These are phyloP conservation scores for Mesodorylaimus sp. DNA, from an alignment of 2,888 invertebrate species.

Conservation along the genomic window DNA sequence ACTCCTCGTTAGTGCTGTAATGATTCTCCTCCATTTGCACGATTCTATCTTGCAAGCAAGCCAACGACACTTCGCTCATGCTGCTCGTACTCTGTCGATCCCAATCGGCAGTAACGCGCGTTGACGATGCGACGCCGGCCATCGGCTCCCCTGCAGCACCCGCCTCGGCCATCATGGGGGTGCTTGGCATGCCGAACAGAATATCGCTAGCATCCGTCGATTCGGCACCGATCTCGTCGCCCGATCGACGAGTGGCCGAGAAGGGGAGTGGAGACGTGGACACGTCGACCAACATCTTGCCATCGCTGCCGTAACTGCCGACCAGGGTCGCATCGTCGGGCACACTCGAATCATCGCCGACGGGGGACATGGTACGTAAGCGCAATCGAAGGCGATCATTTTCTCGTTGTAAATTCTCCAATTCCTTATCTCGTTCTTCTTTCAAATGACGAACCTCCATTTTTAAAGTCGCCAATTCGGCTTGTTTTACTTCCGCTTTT, in stretches of 20 bases:
- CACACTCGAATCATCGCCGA: too few species aligned
- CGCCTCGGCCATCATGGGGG: too few species aligned
- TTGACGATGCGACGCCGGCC: background rate
- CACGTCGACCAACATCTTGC: slow-evolving; percentile 5
- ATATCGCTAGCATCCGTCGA: background rate
- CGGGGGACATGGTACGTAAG: too few species aligned
- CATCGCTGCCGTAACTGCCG: background rate
- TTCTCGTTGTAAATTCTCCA: slow-evolving; percentile 29
- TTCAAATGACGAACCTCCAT: slow-evolving; percentile 34
- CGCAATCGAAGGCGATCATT: slow-evolving; percentile 30
- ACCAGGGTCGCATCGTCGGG: too few species aligned
- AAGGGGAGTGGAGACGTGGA: background rate
- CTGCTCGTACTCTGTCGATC: slow-evolving; percentile 73
- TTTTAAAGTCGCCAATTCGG: slow-evolving; percentile 36
- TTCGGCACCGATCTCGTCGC: background rate
- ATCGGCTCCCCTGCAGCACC: too few species aligned
- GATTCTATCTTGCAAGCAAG: slow-evolving; percentile 76
- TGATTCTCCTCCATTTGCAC: slow-evolving; percentile 79
- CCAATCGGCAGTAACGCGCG: slow-evolving; percentile 44
- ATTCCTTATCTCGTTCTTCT: slow-evolving; percentile 14
- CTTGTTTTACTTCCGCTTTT: slow-evolving; percentile 33
- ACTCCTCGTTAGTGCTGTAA: slow-evolving; percentile 66
- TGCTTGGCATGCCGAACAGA: background rate
- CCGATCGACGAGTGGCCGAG: background rate
- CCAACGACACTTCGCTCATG: slow-evolving; percentile 63